Percentiles rank a stretch among this genome's conserved stretches.
These are phyloP conservation scores for Elegia similella DNA, from an alignment of 2,888 invertebrate genomes.

Conservation along the genomic window DNA sequence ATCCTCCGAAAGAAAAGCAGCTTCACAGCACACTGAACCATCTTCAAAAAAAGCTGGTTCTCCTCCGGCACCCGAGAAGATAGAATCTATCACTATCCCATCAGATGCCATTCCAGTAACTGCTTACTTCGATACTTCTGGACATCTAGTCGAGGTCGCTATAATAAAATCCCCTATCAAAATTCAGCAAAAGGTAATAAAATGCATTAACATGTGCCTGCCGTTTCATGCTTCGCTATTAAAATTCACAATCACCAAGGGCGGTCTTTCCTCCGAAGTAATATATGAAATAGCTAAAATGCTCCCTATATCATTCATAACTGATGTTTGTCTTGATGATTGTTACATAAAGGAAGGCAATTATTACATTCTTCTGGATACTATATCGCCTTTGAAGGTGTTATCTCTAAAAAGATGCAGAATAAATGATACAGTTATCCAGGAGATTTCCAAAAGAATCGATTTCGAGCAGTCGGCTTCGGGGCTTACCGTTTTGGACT, in stretches of 20 bases:
- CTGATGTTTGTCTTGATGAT: constrained; percentile 52
- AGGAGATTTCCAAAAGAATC: constrained; percentile 38
- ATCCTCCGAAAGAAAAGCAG: not conserved
- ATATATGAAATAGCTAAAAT: constrained; percentile 45
- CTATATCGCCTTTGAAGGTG: constrained; percentile 38
- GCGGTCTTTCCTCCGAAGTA: constrained; percentile 29
- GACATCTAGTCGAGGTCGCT: constrained; percentile 41
- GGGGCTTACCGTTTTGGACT: constrained; percentile 41
- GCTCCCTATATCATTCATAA: constrained; percentile 47
- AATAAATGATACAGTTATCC: constrained; percentile 41
- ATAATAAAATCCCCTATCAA: constrained; percentile 29
- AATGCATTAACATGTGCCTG: constrained; percentile 40
- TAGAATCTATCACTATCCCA: not conserved
- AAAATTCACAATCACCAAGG: constrained; percentile 39
- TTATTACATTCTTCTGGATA: constrained; percentile 45
- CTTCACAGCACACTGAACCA: not conserved
- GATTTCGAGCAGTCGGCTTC: constrained; percentile 30
- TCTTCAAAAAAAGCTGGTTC: not conserved
- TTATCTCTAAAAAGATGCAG: constrained; percentile 50
- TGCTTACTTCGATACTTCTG: constrained; percentile 39
- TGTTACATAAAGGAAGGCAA: constrained; percentile 40
- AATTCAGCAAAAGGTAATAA: constrained; percentile 40
- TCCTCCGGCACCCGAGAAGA: not conserved
- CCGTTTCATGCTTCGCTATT: constrained; percentile 45
- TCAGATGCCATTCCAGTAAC: constrained; percentile 28